phyloP scores from a whole-genome alignment of 2,888 invertebrate genomes.

The Callyntrura sp. region DNA sequence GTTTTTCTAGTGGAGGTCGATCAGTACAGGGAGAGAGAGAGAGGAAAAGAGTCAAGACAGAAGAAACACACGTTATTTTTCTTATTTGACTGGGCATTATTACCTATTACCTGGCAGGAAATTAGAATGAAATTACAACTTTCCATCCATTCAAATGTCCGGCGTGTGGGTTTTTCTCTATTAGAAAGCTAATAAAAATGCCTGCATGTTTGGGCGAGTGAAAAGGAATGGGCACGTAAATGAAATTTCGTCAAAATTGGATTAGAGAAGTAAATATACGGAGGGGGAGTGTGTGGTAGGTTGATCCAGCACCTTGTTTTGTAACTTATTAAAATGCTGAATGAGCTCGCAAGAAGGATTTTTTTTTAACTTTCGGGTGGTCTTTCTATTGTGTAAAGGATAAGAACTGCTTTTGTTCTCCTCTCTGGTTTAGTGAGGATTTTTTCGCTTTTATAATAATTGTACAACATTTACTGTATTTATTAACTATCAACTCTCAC shows the following conservation, averaged over 20 bases:
- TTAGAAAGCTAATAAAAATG: constrained; percentile 54
- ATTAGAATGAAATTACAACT: constrained; percentile 73
- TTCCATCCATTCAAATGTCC: constrained; percentile 62
- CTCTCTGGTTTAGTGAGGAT: constrained; percentile 21
- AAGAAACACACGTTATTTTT: too few relatives aligned
- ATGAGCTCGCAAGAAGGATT: neutral
- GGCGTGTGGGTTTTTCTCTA: constrained; percentile 56
- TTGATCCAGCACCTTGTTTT: neutral
- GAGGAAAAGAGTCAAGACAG: constrained; percentile 13
- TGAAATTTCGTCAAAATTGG: too few relatives aligned
- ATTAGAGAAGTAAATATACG: too few relatives aligned
- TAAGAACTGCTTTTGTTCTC: too few relatives aligned
- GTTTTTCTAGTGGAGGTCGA: too few relatives aligned
- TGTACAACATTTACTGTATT: neutral
- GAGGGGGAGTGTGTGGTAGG: neutral
- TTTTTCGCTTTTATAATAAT: neutral
- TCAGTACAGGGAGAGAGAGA: too few relatives aligned
- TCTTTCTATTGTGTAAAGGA: neutral
- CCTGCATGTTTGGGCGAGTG: neutral
- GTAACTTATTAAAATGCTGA: neutral
- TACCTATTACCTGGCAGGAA: constrained; percentile 75
- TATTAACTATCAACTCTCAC: constrained; percentile 17
- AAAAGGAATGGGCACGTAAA: neutral
- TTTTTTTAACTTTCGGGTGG: constrained; percentile 53
- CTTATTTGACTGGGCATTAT: constrained; percentile 57